Percentiles rank a stretch among this genome's conserved stretches.
These are phyloP conservation scores for Rallus crepitans DNA, from an alignment of 2,797 vertebrate genomes.

Conservation along the genomic window DNA sequence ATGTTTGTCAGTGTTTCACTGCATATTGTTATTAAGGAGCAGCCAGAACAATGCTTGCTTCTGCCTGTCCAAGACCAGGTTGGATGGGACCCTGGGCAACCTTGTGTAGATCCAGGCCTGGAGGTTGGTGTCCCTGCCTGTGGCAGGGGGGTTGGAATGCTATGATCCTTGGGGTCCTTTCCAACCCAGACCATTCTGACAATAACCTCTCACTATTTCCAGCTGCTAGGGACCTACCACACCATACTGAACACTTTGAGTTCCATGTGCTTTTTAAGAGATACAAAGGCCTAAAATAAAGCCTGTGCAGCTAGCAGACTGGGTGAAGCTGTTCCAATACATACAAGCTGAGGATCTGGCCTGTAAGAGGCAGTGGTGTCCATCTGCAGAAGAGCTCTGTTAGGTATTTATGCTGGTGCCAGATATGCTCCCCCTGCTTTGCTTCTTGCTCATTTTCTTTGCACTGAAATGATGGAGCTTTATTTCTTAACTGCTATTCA, in stretches of 20 bases:
- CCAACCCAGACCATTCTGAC: too few relatives aligned
- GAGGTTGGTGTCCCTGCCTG: too few relatives aligned
- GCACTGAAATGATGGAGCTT: not conserved
- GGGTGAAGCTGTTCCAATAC: not conserved
- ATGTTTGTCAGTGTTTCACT: not conserved
- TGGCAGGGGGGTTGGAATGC: too few relatives aligned
- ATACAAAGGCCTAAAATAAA: not conserved
- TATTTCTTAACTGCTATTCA: slow-evolving; percentile 38
- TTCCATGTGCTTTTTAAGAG: not conserved
- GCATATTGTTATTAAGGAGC: not conserved
- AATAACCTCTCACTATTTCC: not conserved
- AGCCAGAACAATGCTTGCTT: not conserved
- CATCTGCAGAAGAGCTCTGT: not conserved
- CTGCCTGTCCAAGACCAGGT: not conserved
- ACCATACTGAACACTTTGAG: not conserved
- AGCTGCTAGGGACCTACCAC: not conserved
- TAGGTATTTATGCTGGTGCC: not conserved
- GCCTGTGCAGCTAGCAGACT: not conserved
- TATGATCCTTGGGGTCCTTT: too few relatives aligned
- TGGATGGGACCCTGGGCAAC: too few relatives aligned
- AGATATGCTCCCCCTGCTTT: not conserved
- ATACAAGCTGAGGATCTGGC: not conserved
- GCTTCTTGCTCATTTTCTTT: not conserved
- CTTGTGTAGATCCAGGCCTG: too few relatives aligned
- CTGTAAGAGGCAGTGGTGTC: not conserved